These are phyloP conservation scores for Eriocheir sinensis DNA, from an alignment of 1,140 invertebrate species.

Conservation along the genomic window DNA sequence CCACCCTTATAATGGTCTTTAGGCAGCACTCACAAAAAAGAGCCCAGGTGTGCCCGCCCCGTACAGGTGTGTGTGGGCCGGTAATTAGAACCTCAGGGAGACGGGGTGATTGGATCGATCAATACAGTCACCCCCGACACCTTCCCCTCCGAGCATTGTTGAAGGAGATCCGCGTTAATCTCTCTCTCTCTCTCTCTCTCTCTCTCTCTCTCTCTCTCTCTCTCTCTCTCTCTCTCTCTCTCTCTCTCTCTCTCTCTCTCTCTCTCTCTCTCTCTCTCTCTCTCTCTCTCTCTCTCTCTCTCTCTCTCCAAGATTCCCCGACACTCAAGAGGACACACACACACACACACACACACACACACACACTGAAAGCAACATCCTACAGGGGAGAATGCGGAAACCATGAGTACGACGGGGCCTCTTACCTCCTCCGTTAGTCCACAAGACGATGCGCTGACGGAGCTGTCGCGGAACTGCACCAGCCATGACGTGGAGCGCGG, in stretches of 20 bases:
- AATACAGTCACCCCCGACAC: conserved; percentile 41
- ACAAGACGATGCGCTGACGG: too few species aligned
- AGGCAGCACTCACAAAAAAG: neutral
- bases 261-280: conserved; percentile 18
- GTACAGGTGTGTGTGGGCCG: conserved; percentile 54
- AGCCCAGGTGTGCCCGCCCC: neutral
- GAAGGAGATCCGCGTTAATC: neutral
- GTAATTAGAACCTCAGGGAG: conserved; percentile 31
- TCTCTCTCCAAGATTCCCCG: neutral
- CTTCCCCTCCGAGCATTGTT: neutral
- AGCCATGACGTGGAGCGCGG: too few species aligned
- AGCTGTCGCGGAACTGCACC: too few species aligned
- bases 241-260: conserved; percentile 54
- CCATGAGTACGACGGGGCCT: too few species aligned
- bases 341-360: conserved; percentile 5
- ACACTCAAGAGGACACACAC: neutral
- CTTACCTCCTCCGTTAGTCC: too few species aligned
- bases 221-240: neutral
- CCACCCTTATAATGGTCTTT: too few species aligned
- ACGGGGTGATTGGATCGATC: conserved; percentile 17
- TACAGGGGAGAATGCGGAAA: too few species aligned
- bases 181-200: conserved; percentile 31
- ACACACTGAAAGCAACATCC: too few species aligned
- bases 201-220: conserved; percentile 38
- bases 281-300: conserved; percentile 36